Evolutionary conservation across 1,140 invertebrate species (phyloP).

Genomic region (Heterodera schachtii): DNA sequence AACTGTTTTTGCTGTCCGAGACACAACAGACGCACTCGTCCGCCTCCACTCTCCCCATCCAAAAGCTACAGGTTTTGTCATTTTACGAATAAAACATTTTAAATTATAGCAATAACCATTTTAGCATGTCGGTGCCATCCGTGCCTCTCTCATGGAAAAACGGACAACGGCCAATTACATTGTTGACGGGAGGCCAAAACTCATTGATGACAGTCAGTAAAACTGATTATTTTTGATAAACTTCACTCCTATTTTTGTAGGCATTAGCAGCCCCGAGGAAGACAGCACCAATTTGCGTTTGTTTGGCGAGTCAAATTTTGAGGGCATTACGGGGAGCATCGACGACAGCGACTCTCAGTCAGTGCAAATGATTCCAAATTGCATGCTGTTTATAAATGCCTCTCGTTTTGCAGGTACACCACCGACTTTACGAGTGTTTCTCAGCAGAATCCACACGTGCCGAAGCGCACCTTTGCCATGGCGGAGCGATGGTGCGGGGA

Average conservation of each 20-base stretch:
- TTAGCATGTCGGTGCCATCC: conserved; percentile 18
- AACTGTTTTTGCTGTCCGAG: conserved; percentile 37
- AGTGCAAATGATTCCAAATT: background rate
- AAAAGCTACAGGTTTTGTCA: background rate
- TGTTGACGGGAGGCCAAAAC: background rate
- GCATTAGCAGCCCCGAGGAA: conserved; percentile 10
- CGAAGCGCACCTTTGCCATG: background rate
- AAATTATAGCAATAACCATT: background rate
- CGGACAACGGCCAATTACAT: conserved; percentile 17
- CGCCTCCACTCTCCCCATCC: conserved; percentile 18
- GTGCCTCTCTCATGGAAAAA: conserved; percentile 26
- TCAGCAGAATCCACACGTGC: conserved; percentile 23
- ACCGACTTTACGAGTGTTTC: conserved; percentile 45
- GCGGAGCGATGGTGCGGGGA: background rate
- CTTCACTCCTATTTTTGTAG: background rate
- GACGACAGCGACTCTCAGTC: conserved; percentile 21
- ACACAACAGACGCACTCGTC: conserved; percentile 1
- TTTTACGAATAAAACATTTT: background rate
- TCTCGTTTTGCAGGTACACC: conserved; percentile 30
- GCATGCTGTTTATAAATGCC: background rate
- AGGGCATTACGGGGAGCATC: background rate
- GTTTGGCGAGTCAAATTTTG: conserved; percentile 29
- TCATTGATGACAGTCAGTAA: background rate
- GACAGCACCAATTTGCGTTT: conserved; percentile 23
- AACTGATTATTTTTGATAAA: background rate